Conservation (phyloP, 2,113 vertebrate species). For the Tragelaphus imberbis region DNA sequence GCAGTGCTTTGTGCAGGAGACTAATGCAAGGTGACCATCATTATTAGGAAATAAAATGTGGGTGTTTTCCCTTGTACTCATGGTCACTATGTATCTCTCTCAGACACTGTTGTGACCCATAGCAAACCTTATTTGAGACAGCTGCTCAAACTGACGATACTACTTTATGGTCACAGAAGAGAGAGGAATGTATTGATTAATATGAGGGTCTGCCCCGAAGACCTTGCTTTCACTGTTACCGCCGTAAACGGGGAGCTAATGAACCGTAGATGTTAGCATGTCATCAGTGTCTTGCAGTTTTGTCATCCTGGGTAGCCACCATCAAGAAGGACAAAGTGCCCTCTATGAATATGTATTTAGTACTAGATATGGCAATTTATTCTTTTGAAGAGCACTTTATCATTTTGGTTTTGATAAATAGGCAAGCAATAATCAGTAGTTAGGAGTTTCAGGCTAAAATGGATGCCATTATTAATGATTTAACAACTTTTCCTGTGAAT, state of each 20-base stretch:
- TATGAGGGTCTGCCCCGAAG: background rate
- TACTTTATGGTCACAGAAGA: background rate
- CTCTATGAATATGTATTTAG: conserved; percentile 47
- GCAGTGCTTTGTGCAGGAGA: background rate
- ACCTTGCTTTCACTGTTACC: background rate
- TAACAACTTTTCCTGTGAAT: conserved; percentile 59
- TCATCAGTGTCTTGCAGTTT: background rate
- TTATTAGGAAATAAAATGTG: background rate
- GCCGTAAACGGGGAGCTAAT: background rate
- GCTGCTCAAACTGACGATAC: background rate
- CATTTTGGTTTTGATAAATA: conserved; percentile 52
- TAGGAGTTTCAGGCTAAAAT: conserved; percentile 46
- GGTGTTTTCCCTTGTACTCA: background rate
- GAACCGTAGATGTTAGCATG: background rate
- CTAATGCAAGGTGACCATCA: background rate
- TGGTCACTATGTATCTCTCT: background rate
- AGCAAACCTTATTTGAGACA: background rate
- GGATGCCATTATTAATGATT: conserved; percentile 52
- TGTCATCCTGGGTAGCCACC: background rate
- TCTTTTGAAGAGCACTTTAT: conserved; percentile 68
- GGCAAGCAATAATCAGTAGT: conserved; percentile 56
- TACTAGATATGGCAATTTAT: conserved; percentile 37
- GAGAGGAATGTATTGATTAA: background rate
- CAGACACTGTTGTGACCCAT: background rate
- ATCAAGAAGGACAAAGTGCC: background rate